Evolutionary conservation across 37 sponge, comb jelly and placozoan species (phyloP).

Genomic region (Theonella swinhoei): DNA sequence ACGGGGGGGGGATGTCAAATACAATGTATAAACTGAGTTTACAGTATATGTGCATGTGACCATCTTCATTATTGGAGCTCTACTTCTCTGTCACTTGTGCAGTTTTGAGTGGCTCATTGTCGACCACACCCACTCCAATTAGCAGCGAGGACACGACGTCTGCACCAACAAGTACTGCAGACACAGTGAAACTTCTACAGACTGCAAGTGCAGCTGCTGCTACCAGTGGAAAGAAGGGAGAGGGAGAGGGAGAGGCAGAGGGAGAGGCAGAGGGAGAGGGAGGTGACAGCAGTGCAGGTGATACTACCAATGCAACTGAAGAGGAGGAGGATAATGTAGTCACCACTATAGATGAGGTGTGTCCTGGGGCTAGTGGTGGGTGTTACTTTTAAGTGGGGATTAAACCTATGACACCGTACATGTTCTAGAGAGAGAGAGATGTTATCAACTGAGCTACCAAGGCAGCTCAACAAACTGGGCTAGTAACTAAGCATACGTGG

Average conservation of each 20-base stretch:
- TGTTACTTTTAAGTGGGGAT: background rate
- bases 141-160: background rate
- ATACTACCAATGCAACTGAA: too few species aligned
- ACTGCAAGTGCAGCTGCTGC: background rate
- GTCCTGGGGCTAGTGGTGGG: background rate
- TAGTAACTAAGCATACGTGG: background rate
- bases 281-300: too few species aligned
- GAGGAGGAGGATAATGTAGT: slow-evolving; percentile 39
- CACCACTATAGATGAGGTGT: slow-evolving; percentile 49
- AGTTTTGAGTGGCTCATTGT: background rate
- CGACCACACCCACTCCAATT: background rate
- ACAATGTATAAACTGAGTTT: too few species aligned
- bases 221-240: background rate
- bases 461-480: too few species aligned
- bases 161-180: background rate
- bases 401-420: background rate
- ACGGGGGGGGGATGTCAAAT: too few species aligned
- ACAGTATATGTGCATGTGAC: too few species aligned
- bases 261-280: slow-evolving; percentile 19
- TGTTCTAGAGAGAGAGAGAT: background rate
- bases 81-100: too few species aligned
- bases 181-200: background rate
- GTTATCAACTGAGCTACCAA: too few species aligned
- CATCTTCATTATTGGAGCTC: too few species aligned
- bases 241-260: background rate